Percentiles rank a stretch among this genome's conserved stretches.
Conservation (phyloP, 30 jellyfish, hydroid and myxozoan species). For the Pseudorhiza aurosa region DNA sequence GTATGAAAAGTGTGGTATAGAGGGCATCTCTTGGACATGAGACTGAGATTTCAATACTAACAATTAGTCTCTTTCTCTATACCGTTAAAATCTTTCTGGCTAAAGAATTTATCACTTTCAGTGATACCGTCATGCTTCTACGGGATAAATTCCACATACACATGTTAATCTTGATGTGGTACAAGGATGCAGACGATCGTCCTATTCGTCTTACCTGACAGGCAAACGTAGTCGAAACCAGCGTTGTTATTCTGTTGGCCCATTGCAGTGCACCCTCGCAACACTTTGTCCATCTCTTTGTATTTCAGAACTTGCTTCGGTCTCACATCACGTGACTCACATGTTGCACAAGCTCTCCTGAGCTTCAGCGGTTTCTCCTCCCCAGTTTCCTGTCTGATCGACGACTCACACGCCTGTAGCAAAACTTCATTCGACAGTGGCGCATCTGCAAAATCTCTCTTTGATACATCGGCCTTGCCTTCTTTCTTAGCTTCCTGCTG, state of each 20-base stretch:
- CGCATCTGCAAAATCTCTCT: not conserved
- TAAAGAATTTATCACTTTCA: too few species aligned
- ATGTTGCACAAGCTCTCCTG: constrained; percentile 8
- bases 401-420: too few species aligned
- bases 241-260: not conserved
- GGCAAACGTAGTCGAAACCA: constrained; percentile 16
- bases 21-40: too few species aligned
- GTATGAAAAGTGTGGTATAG: too few species aligned
- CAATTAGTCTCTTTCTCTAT: too few species aligned
- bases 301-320: constrained; percentile 42
- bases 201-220: constrained; percentile 42
- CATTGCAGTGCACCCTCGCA: not conserved
- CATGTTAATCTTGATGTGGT: too few species aligned
- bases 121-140: too few species aligned
- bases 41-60: too few species aligned
- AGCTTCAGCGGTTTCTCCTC: not conserved
- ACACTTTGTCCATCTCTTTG: constrained; percentile 23
- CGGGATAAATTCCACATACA: too few species aligned
- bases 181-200: too few species aligned
- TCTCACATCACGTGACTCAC: not conserved
- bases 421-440: too few species aligned
- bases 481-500: not conserved
- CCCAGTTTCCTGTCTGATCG: not conserved
- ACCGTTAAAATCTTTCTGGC: too few species aligned
- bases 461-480: not conserved